Conservation (phyloP, 2,797 vertebrate species). For the Hybognathus amarus region DNA sequence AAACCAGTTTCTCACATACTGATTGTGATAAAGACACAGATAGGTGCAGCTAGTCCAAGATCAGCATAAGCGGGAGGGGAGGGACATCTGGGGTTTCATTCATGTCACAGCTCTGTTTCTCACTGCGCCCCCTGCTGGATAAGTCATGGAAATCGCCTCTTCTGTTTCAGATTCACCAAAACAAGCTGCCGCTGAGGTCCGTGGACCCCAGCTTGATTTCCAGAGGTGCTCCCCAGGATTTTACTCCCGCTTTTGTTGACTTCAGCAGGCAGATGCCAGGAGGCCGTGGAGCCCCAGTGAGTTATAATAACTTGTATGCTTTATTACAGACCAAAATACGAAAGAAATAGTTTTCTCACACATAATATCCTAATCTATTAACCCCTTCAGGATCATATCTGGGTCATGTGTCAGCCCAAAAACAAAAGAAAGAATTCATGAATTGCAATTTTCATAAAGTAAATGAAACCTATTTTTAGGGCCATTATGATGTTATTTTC, state of each 20-base stretch:
- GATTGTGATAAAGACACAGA: slow-evolving; percentile 6
- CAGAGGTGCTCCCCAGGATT: slow-evolving; percentile 87
- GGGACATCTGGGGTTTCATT: slow-evolving; percentile 37
- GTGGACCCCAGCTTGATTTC: slow-evolving; percentile 91
- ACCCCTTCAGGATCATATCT: background rate
- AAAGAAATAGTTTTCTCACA: background rate
- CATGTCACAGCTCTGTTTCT: slow-evolving; percentile 43
- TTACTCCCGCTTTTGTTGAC: slow-evolving; percentile 96
- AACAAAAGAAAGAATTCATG: background rate
- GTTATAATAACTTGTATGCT: slow-evolving; percentile 63
- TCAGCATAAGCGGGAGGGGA: background rate
- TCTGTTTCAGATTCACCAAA: slow-evolving; percentile 90
- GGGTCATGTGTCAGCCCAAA: background rate
- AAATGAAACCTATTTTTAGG: background rate
- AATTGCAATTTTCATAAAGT: background rate
- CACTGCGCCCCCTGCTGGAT: slow-evolving; percentile 75
- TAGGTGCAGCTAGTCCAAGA: background rate
- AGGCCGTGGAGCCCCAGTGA: slow-evolving; percentile 87
- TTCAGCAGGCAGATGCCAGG: slow-evolving; percentile 88
- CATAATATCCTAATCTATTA: background rate
- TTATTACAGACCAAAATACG: background rate
- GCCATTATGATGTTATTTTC: background rate
- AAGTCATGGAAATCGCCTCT: slow-evolving; percentile 27
- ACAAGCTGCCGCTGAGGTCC: slow-evolving; percentile 84
- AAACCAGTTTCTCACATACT: background rate